A percentile compares a stretch with the other conserved stretches of the same genome.
These are phyloP conservation scores for Salticus scenicus DNA, from an alignment of 2,888 invertebrate species.

Conservation along the genomic window DNA sequence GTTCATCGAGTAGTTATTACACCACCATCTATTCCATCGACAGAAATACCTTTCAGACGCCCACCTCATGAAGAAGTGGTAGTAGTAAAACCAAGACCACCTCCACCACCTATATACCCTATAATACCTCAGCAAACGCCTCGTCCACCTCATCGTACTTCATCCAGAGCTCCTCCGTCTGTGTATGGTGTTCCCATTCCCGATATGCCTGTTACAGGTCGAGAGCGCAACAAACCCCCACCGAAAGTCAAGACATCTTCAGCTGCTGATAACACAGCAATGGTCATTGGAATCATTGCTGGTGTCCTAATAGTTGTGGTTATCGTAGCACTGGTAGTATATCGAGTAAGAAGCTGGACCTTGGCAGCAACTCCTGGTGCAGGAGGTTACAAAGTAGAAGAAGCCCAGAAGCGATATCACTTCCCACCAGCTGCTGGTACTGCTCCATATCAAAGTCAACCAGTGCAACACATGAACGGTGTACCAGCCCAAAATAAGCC, in stretches of 20 bases:
- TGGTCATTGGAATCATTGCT: constrained; percentile 91
- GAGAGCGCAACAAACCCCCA: constrained; percentile 72
- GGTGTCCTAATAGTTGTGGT: constrained; percentile 93
- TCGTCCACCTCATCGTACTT: constrained; percentile 30
- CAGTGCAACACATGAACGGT: constrained; percentile 77
- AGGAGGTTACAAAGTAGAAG: constrained; percentile 94
- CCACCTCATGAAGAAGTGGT: constrained; percentile 25
- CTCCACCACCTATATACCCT: constrained; percentile 37
- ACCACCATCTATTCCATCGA: constrained; percentile 20
- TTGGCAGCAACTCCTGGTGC: constrained; percentile 79
- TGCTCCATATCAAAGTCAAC: constrained; percentile 70
- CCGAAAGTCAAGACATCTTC: constrained; percentile 79
- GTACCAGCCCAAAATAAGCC: constrained; percentile 80
- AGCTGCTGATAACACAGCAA: constrained; percentile 84
- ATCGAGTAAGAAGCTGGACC: constrained; percentile 78
- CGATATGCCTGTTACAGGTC: constrained; percentile 45
- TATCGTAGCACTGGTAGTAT: constrained; percentile 87
- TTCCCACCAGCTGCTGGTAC: constrained; percentile 70
- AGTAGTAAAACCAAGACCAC: constrained; percentile 17
- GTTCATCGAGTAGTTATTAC: constrained; percentile 36
- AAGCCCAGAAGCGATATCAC: constrained; percentile 80
- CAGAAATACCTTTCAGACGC: background rate
- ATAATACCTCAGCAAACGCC: constrained; percentile 48
- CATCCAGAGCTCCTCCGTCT: constrained; percentile 52
- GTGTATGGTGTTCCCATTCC: constrained; percentile 64